phyloP scores from a whole-genome alignment of 2,113 vertebrate species.

The Hippoglossus stenolepis region DNA sequence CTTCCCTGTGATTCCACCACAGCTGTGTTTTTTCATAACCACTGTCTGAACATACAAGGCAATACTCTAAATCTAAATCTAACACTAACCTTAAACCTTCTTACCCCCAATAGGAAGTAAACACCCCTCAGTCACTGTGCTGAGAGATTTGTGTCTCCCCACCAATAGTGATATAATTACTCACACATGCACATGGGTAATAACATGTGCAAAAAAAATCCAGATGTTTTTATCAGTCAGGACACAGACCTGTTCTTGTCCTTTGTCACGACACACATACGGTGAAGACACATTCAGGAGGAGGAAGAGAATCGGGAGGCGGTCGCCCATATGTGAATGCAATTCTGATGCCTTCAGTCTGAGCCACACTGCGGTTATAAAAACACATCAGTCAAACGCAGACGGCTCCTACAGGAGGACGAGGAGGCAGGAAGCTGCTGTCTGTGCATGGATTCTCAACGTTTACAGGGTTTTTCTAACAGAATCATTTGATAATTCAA shows the following conservation, averaged over 20 bases:
- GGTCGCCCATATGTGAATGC: slow-evolving; percentile 42
- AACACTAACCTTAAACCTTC: background rate
- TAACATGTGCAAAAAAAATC: slow-evolving; percentile 12
- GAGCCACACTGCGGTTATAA: slow-evolving; percentile 45
- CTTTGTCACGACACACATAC: slow-evolving; percentile 6
- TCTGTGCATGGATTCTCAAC: slow-evolving; percentile 22
- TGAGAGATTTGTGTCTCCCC: background rate
- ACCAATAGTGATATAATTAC: background rate
- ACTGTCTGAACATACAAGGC: background rate
- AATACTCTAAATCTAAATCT: background rate
- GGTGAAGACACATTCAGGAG: background rate
- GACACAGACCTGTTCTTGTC: slow-evolving; percentile 18
- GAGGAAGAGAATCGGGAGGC: background rate
- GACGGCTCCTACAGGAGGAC: slow-evolving; percentile 37
- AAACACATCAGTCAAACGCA: slow-evolving; percentile 60
- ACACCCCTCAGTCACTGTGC: background rate
- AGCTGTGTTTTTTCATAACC: no score
- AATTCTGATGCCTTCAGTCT: slow-evolving; percentile 46
- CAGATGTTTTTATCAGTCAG: slow-evolving; percentile 20
- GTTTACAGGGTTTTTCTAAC: background rate
- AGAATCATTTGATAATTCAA: slow-evolving; percentile 7
- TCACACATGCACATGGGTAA: slow-evolving; percentile 1
- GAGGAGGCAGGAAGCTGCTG: slow-evolving; percentile 54
- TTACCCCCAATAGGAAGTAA: background rate
- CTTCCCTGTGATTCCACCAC: background rate